A percentile compares a stretch with the other conserved stretches of the same genome.
Evolutionary conservation across 2,888 invertebrate species (phyloP).

Genomic region (Lycia hirtaria): DNA sequence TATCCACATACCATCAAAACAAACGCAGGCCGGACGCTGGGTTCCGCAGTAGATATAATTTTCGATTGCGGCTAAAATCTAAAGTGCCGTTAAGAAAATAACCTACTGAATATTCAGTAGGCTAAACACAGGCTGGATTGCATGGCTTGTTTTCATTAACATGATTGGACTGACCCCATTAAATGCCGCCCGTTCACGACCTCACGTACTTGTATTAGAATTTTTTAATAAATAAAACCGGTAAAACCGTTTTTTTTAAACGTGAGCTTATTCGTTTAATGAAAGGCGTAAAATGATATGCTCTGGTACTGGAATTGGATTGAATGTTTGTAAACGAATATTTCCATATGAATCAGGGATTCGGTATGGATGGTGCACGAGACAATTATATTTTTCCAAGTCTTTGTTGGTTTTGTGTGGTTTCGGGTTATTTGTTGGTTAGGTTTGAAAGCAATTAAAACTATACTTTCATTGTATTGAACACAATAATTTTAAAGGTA

Average conservation of each 20-base stretch:
- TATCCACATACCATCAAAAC: slow-evolving; percentile 20
- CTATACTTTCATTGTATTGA: not conserved
- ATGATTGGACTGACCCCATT: slow-evolving; percentile 81
- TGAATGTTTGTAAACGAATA: slow-evolving; percentile 22
- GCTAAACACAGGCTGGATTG: slow-evolving; percentile 67
- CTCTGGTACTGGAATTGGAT: slow-evolving; percentile 25
- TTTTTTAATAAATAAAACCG: slow-evolving; percentile 47
- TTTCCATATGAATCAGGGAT: slow-evolving; percentile 24
- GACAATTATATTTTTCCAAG: slow-evolving; percentile 10
- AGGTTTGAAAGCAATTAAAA: not conserved
- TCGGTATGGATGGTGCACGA: not conserved
- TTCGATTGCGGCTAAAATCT: slow-evolving; percentile 69
- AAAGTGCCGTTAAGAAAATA: slow-evolving; percentile 77
- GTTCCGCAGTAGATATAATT: slow-evolving; percentile 31
- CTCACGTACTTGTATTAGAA: slow-evolving; percentile 48
- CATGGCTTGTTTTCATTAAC: slow-evolving; percentile 82
- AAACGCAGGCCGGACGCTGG: slow-evolving; percentile 25
- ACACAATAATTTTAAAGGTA: not conserved
- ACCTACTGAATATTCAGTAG: slow-evolving; percentile 76
- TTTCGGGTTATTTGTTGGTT: not conserved
- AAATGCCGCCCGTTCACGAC: slow-evolving; percentile 56
- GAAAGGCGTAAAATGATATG: slow-evolving; percentile 32
- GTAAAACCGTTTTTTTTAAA: slow-evolving; percentile 11
- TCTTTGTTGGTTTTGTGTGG: not conserved
- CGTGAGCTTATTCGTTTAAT: slow-evolving; percentile 30